Conservation (phyloP, 2,113 vertebrate species). For the Chamaetylas fuelleborni region DNA sequence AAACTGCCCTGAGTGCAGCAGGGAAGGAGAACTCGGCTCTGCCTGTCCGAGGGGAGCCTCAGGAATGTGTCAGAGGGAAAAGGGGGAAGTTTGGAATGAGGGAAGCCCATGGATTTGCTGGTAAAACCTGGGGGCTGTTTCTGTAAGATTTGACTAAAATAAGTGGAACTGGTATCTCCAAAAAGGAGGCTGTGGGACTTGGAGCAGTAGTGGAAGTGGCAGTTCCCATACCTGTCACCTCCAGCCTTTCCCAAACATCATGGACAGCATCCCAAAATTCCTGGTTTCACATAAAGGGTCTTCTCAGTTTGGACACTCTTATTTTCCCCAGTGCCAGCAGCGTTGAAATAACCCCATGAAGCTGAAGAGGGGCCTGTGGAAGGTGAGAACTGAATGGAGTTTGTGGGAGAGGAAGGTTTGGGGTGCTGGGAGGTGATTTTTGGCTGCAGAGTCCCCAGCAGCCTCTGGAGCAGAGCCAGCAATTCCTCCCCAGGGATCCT, state of each 20-base stretch:
- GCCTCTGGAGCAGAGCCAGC: background rate
- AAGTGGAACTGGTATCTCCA: fast-evolving
- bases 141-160: background rate
- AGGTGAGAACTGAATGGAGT: background rate
- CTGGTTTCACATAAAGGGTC: background rate
- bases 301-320: fast-evolving
- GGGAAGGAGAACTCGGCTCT: background rate
- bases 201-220: background rate
- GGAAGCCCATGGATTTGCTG: background rate
- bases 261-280: background rate
- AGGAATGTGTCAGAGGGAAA: background rate
- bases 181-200: background rate
- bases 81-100: background rate
- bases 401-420: background rate
- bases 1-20: background rate
- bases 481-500: background rate
- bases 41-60: background rate
- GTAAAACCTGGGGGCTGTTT: background rate
- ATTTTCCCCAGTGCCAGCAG: background rate
- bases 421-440: background rate
- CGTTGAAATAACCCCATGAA: background rate
- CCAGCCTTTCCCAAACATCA: background rate
- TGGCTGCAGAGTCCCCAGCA: background rate
- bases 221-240: background rate
- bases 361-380: background rate